Conservation (phyloP, 2,113 vertebrate genomes). For the Macquaria ambigua region DNA sequence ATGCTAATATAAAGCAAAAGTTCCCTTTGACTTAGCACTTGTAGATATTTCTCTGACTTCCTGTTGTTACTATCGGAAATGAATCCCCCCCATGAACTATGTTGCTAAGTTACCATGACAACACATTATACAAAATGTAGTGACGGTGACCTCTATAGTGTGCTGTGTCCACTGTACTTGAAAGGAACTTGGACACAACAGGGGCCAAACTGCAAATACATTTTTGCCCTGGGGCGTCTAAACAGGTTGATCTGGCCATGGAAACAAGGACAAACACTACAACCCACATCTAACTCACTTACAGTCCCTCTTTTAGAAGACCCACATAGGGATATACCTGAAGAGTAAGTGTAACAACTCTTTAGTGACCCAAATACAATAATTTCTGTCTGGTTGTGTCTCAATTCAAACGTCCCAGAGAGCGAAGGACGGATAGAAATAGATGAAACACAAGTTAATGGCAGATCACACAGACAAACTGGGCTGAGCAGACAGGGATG, state of each 20-base stretch:
- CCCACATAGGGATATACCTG: no score
- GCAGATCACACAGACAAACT: constrained; percentile 6
- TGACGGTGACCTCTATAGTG: background rate
- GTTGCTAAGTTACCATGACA: background rate
- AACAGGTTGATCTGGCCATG: background rate
- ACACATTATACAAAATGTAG: background rate
- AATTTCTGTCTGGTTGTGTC: background rate
- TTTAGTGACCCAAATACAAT: background rate
- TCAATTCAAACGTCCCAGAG: constrained; percentile 13
- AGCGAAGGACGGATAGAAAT: constrained; percentile 32
- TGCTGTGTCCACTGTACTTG: background rate
- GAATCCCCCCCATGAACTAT: background rate
- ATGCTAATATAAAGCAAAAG: no score
- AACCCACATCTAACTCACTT: background rate
- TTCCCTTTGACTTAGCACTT: no score
- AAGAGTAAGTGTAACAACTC: background rate
- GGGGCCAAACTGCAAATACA: background rate
- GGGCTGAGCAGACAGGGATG: background rate
- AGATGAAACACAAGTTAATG: constrained; percentile 10
- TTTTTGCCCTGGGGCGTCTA: background rate
- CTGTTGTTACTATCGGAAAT: no score
- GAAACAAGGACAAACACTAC: background rate
- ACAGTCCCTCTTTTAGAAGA: no score
- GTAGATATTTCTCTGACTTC: background rate
- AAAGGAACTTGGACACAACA: background rate